Conservation (phyloP, 2,797 vertebrate genomes). For the Etheostoma perlongum region DNA sequence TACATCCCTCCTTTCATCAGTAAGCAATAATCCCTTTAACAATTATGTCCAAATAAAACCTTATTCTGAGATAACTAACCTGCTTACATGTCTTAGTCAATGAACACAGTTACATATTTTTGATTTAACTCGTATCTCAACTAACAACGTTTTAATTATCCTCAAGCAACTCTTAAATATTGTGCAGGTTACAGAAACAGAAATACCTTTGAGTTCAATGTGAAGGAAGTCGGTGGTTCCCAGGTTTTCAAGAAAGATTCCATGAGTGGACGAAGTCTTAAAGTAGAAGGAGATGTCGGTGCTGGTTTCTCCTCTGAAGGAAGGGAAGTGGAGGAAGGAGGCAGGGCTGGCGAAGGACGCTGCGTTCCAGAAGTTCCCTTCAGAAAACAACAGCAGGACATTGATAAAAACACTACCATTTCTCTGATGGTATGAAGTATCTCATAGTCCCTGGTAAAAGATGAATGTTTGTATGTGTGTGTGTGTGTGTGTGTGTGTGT, state of each 20-base stretch:
- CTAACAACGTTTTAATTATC: background rate
- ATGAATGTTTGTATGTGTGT: background rate
- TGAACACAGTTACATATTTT: too few relatives aligned
- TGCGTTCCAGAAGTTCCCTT: constrained; percentile 95
- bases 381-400: background rate
- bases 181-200: background rate
- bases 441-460: background rate
- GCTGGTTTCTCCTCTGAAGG: constrained; percentile 91
- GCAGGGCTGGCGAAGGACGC: constrained; percentile 93
- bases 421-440: background rate
- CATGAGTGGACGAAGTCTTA: constrained; percentile 92
- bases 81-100: background rate
- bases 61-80: background rate
- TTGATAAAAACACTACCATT: background rate
- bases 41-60: background rate
- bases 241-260: constrained; percentile 94
- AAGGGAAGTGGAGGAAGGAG: constrained; percentile 93
- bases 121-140: background rate
- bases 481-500: background rate
- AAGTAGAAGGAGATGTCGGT: constrained; percentile 98
- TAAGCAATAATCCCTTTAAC: background rate
- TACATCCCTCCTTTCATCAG: background rate
- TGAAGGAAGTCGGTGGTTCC: constrained; percentile 92
- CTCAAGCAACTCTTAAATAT: background rate
- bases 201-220: constrained; percentile 91